Percentiles rank a stretch among this genome's conserved stretches.
Evolutionary conservation across 30 jellyfish, hydroid and myxozoan species (phyloP).

Genomic region (Hydractinia echinata): DNA sequence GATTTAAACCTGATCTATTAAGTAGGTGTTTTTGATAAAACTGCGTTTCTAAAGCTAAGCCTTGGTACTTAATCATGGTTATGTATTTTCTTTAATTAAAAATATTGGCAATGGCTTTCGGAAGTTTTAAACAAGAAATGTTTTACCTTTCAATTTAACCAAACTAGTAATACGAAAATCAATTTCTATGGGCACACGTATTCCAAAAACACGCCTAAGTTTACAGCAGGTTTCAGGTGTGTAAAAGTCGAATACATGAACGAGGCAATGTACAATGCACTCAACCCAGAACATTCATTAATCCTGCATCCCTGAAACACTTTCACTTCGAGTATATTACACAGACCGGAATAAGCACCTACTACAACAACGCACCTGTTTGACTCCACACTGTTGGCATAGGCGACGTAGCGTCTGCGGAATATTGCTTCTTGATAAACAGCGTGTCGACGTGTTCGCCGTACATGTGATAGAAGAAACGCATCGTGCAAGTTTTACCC

Average conservation of each 20-base stretch:
- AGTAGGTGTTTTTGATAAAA: too few species aligned
- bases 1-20: too few species aligned
- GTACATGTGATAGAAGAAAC: slow-evolving; percentile 90
- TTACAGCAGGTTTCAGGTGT: background rate
- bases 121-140: too few species aligned
- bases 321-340: too few species aligned
- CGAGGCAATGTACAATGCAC: background rate
- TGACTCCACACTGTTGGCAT: slow-evolving; percentile 65
- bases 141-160: too few species aligned
- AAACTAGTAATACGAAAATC: background rate
- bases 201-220: background rate
- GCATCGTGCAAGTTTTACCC: slow-evolving; percentile 59
- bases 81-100: too few species aligned
- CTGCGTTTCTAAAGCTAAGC: too few species aligned
- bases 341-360: too few species aligned
- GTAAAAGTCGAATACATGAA: background rate
- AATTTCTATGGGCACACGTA: background rate
- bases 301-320: too few species aligned
- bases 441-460: slow-evolving; percentile 83
- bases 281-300: background rate
- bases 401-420: slow-evolving; percentile 66
- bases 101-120: too few species aligned
- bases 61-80: too few species aligned
- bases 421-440: slow-evolving; percentile 51
- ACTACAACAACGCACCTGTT: slow-evolving; percentile 44